A percentile compares a stretch with the other conserved stretches of the same genome.
Conservation (phyloP, 2,113 vertebrate genomes). For the Picathartes gymnocephalus region DNA sequence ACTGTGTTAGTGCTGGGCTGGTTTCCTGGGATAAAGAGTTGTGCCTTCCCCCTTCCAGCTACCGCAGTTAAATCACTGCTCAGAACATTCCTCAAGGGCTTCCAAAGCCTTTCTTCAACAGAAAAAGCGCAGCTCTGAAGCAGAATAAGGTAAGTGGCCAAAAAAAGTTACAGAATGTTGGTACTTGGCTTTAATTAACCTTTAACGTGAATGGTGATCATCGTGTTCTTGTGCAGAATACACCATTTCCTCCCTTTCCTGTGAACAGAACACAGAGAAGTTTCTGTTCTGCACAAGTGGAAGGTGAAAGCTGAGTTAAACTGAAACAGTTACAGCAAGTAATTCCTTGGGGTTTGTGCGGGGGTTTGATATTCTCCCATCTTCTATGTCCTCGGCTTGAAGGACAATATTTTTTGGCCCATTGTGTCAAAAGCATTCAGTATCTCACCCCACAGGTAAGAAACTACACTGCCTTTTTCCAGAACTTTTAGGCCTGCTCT, state of each 20-base stretch:
- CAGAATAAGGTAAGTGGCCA: not conserved
- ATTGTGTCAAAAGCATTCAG: accelerated
- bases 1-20: not conserved
- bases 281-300: not conserved
- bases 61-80: not conserved
- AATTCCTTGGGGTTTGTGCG: accelerated
- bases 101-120: not conserved
- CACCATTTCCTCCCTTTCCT: not conserved
- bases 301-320: not conserved
- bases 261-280: not conserved
- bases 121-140: not conserved
- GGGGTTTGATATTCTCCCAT: not conserved
- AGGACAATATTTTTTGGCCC: not conserved
- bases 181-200: not conserved
- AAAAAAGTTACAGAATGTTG: not conserved
- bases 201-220: not conserved
- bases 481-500: not conserved
- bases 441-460: not conserved
- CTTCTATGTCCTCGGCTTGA: not conserved
- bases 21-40: not conserved
- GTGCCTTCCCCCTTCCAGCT: not conserved
- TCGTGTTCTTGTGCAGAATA: not conserved
- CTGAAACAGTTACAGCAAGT: too few species aligned
- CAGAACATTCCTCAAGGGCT: accelerated
- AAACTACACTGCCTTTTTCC: accelerated